Evolutionary conservation across 2,797 vertebrate genomes (phyloP).

Genomic region (Gymnopithys bicolor): DNA sequence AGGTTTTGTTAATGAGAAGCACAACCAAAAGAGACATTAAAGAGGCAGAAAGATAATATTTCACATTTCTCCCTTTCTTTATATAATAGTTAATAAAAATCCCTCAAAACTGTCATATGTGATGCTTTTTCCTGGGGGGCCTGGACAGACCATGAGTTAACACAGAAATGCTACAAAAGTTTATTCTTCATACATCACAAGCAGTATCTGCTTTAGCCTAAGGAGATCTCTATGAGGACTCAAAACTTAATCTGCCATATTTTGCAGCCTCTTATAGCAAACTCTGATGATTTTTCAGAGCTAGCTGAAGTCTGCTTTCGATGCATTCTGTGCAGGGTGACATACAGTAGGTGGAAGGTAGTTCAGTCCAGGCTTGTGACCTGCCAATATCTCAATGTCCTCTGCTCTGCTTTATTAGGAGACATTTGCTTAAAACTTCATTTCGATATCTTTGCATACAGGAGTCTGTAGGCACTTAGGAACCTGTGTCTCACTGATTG

Average conservation of each 20-base stretch:
- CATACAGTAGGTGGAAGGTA: background rate
- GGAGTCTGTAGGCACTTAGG: background rate
- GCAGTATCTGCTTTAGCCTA: background rate
- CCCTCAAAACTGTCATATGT: background rate
- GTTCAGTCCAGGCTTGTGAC: background rate
- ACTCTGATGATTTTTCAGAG: background rate
- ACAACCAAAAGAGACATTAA: background rate
- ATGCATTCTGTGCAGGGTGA: background rate
- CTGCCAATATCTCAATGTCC: background rate
- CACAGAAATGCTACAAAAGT: background rate
- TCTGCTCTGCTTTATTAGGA: background rate
- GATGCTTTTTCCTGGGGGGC: accelerated
- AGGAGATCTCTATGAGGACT: background rate
- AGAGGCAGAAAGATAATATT: background rate
- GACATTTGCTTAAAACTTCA: background rate
- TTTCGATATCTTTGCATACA: background rate
- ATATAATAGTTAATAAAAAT: background rate
- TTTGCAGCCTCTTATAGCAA: background rate
- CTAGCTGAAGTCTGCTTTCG: background rate
- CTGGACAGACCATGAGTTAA: background rate
- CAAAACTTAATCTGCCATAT: background rate
- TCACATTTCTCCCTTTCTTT: background rate
- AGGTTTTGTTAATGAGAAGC: background rate
- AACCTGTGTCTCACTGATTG: background rate
- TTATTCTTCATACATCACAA: background rate